Percentiles rank a stretch among this genome's conserved stretches.
These are phyloP conservation scores for Neogale vison DNA, from an alignment of 2,113 vertebrate genomes.

Conservation along the genomic window DNA sequence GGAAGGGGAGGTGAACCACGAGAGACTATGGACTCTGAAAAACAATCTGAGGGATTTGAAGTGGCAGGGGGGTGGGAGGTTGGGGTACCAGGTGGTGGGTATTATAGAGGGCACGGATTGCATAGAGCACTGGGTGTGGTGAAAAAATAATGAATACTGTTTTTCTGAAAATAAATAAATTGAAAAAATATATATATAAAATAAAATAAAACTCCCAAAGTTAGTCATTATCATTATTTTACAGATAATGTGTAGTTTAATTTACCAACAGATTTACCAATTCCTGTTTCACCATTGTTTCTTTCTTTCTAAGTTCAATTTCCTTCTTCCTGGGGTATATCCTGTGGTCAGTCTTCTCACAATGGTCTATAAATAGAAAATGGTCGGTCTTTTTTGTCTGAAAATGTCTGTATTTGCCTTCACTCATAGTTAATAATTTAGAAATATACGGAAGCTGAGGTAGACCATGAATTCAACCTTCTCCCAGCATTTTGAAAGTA, in stretches of 20 bases:
- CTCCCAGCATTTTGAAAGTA: not conserved
- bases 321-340: not conserved
- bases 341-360: not conserved
- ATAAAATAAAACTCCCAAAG: not conserved
- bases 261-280: not conserved
- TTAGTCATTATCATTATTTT: not conserved
- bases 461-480: not conserved
- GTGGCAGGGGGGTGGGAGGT: too few relatives aligned
- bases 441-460: not conserved
- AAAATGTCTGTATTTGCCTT: slow-evolving; percentile 1
- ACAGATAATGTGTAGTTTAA: not conserved
- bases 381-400: not conserved
- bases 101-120: too few relatives aligned
- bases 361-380: not conserved
- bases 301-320: not conserved
- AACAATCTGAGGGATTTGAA: too few relatives aligned
- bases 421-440: not conserved
- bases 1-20: too few relatives aligned
- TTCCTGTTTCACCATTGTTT: not conserved
- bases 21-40: too few relatives aligned
- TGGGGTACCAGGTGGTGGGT: too few relatives aligned
- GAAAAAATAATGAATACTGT: too few relatives aligned
- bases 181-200: not conserved
- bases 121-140: too few relatives aligned
- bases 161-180: not conserved